phyloP scores from a whole-genome alignment of 2,797 vertebrate species.

The Gorsachius magnificus region DNA sequence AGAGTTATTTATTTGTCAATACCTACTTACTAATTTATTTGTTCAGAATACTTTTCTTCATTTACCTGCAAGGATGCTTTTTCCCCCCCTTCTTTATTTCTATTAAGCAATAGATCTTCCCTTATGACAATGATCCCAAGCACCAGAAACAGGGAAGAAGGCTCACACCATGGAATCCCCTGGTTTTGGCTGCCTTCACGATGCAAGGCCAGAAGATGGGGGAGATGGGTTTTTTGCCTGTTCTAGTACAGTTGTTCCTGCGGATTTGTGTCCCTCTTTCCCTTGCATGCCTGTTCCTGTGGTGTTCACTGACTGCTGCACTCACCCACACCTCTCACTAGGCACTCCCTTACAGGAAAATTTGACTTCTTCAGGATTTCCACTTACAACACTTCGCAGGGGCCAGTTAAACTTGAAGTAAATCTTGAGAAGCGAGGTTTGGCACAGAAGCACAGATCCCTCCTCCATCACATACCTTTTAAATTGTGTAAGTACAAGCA shows the following conservation, averaged over 20 bases:
- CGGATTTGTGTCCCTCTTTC: background rate
- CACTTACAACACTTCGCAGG: background rate
- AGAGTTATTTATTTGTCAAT: slow-evolving; percentile 33
- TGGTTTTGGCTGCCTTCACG: background rate
- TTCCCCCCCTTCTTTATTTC: background rate
- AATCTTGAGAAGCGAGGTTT: background rate
- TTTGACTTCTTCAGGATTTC: background rate
- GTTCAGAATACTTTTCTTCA: background rate
- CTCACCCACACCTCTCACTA: background rate
- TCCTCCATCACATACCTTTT: background rate
- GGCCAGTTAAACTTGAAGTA: background rate
- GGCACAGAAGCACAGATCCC: background rate
- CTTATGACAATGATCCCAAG: background rate
- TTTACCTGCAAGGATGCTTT: background rate
- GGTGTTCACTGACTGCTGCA: background rate
- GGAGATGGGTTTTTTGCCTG: background rate
- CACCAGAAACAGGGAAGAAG: background rate
- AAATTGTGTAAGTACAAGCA: background rate
- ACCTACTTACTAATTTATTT: slow-evolving; percentile 22
- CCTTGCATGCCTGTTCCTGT: background rate
- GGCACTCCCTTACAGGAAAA: background rate
- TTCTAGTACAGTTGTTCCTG: background rate
- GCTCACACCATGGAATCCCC: background rate
- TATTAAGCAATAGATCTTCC: background rate
- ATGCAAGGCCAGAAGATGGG: background rate